Percentiles rank a stretch among this genome's conserved stretches.
Evolutionary conservation across 2,797 vertebrate genomes (phyloP).

Genomic region (Fistularia tabacaria): DNA sequence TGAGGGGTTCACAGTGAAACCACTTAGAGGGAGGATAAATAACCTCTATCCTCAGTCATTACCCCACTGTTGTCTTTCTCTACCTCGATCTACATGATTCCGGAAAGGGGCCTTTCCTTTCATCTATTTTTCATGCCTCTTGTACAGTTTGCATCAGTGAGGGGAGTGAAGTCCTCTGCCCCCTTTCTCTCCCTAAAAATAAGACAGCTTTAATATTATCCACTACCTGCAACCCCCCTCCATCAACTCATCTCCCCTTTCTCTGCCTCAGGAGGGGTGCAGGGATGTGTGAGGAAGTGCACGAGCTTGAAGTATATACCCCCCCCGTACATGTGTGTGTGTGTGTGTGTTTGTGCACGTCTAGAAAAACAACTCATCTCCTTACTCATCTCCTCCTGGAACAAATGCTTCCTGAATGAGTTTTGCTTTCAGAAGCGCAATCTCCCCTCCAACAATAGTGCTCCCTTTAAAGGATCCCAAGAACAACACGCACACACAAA

Average conservation of each 20-base stretch:
- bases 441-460: constrained; percentile 57
- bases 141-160: constrained; percentile 53
- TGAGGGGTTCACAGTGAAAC: constrained; percentile 36
- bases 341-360: background rate
- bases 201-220: constrained; percentile 52
- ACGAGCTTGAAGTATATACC: constrained; percentile 1
- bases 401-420: constrained; percentile 72
- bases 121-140: constrained; percentile 69
- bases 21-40: constrained; percentile 58
- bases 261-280: constrained; percentile 35
- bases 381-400: constrained; percentile 65
- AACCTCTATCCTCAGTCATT: constrained; percentile 52
- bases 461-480: constrained; percentile 50
- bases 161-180: constrained; percentile 38
- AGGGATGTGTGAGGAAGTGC: constrained; percentile 20
- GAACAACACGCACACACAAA: constrained; percentile 17
- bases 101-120: constrained; percentile 49
- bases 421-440: constrained; percentile 57
- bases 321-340: constrained; percentile 7
- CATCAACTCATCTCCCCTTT: constrained; percentile 52
- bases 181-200: constrained; percentile 54
- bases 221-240: constrained; percentile 52
- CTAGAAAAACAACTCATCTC: constrained; percentile 56
- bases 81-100: constrained; percentile 29
- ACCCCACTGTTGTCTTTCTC: constrained; percentile 50